phyloP scores from a whole-genome alignment of 2,113 vertebrate genomes.

The Paralichthys olivaceus region DNA sequence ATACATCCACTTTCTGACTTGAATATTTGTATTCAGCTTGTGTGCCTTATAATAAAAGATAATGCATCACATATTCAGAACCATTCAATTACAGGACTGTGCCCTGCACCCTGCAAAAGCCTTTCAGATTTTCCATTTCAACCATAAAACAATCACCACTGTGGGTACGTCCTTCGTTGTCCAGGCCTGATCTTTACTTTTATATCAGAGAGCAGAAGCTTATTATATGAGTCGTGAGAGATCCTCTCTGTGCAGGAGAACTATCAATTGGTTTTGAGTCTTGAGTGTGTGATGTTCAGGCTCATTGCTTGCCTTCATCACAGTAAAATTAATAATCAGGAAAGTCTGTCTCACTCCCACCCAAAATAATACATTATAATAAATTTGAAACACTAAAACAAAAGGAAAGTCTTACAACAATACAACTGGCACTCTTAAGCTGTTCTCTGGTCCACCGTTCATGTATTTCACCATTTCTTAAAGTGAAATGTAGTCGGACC shows the following conservation, averaged over 20 bases:
- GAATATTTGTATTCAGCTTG: slow-evolving; percentile 27
- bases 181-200: slow-evolving; percentile 42
- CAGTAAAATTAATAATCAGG: background rate
- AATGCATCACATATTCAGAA: slow-evolving; percentile 46
- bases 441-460: background rate
- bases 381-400: background rate
- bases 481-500: no score
- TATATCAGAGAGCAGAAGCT: slow-evolving; percentile 39
- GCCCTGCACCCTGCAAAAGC: slow-evolving; percentile 1
- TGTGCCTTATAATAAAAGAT: slow-evolving; percentile 24
- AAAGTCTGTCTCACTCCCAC: background rate
- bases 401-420: background rate
- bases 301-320: slow-evolving; percentile 6
- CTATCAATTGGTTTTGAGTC: slow-evolving; percentile 29
- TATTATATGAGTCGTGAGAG: slow-evolving; percentile 1
- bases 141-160: background rate
- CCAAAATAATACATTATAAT: background rate
- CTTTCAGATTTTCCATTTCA: slow-evolving; percentile 20
- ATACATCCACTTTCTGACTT: slow-evolving; percentile 16
- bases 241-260: slow-evolving; percentile 4
- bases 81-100: slow-evolving; percentile 24
- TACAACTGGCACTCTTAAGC: background rate
- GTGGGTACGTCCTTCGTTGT: slow-evolving; percentile 25
- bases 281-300: background rate
- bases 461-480: no score